Base-by-base conservation (phyloP, 2,888 invertebrate species). In the Axea sp. region DNA sequence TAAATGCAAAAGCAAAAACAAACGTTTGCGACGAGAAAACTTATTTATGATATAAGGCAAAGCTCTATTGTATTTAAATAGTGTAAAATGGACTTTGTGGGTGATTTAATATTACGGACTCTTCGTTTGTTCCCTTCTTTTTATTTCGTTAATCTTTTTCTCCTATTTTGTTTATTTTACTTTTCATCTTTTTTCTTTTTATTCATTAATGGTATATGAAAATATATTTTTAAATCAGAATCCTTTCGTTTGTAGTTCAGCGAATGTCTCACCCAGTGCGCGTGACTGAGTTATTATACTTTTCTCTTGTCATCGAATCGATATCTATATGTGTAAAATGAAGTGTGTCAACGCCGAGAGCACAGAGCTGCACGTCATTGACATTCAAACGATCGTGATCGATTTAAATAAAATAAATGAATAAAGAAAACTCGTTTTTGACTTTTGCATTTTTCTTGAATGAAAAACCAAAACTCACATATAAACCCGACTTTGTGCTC, bases 1-100 rank as follows among this genome's bases (percentile, higher is more conserved):
- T 37, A 43, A 47, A 71, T 39, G 55, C 39, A 71, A 69, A 60
- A 55, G 62, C 22, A 64, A 57, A 59, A 59, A 35, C 59, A 59
- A 57, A 67, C 11, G 43, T 51, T 62, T 67, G 55, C 62, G 49
- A 62, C 45, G 39, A 60, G 59, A 77, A 82, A 86, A 86, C 86
- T 86, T 87, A 87, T 87, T 87, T 87, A 87, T 86, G 83, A 84
- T 84, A 83, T 84, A 83, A 85, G 79, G 77, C 78, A 86, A 87
- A 86, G 83, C 81, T 86, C 83, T 86, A 87, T 87, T 87, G 84
- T 87, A 87, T 87, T 87, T 87, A 87, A 87, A 87, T 87, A 87
- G 86, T 87, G 87, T 87, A 86, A 86, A 86, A 87, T 87, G 86
- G 81, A 87, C 83, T 85, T 84, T 83, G 84, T 86, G 85, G 84